Evolutionary conservation across 2,888 invertebrate genomes (phyloP), one percentile per base, ranked within the genome.

Genomic region (Keiferia lycopersicella): DNA sequence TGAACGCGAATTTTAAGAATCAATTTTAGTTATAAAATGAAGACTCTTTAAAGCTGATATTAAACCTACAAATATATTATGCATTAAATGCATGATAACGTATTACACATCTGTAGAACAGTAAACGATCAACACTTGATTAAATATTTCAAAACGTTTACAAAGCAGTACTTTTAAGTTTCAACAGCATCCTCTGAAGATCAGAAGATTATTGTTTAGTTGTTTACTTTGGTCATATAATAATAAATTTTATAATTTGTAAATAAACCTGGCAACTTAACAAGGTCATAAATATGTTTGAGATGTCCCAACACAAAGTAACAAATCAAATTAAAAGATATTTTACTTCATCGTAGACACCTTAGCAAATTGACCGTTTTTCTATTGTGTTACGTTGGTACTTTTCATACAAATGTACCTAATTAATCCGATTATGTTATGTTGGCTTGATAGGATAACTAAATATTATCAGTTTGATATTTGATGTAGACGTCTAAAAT

Each of bases 331-430:
- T 12, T 2, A 18, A 61, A 26, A 12, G 50, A 14, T 16, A 61
- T 12, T n/a, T 20, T 26, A 56, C 26, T 30, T 66, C 26, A 64
- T 65, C 26, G 64, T 72, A 75, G 74, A 73, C 75, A 76, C 76
- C 76, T 65, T 75, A 70, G 72, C 72, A 79, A 34, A 79, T 81
- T 80, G 78, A 81, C 81, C 67, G 68, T 71, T 69, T 70, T 18
- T 51, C 61, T 61, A 20, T 50, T 61, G 61, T 7, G 50, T 18
- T 4, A 4, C 7, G 26, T 26, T 4, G 26, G n/a, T 26, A 58
- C 2, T 8, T 18, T 39, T 6, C 8, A 22, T 12, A 10, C 16
- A 12, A 11, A 12, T 39, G 16, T 34, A n/a, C n/a, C n/a, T n/a
- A 26, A 20, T 16, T 7, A 34, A 48, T n/a, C 26, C 11, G 34